Evolutionary conservation across 2,888 invertebrate genomes (phyloP), one percentile per base, ranked within the genome.

Genomic region (Cantharis lateralis): DNA sequence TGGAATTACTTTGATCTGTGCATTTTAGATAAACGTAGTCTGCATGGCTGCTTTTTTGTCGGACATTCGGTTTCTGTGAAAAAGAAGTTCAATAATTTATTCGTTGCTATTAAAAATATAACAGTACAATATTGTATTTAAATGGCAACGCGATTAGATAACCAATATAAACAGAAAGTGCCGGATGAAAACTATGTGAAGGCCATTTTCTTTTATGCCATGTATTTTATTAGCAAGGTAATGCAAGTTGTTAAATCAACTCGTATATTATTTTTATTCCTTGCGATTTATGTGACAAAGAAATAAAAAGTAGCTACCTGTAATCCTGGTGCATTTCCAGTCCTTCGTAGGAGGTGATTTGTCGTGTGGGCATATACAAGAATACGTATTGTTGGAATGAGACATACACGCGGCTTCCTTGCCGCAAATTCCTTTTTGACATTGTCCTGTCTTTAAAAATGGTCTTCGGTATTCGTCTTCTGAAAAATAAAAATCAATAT

Each of bases 291-390:
- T 18, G 18, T 28, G 4, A 13, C 3, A 11, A 32, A 3, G 7
- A 62, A 70, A 69, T 26, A 70, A 28, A 70, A 68, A 61, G 62
- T 72, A 61, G 28, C 48, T 87, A 92, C 93, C 92, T 85, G 91
- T 91, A 75, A 89, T 89, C 79, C 93, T 89, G 80, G 89, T 90
- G 83, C 92, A 92, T 80, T 89, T 90, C 80, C 91, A 90, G 82
- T 92, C 91, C 20, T 88, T 87, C 18, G 92, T 92, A 10, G 93
- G 92, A 0, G 90, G 90, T 68, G 90, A 89, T n/a, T 89, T 89
- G 83, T 93, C 93, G 81, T 93, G 92, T 0, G 93, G 92, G 84
- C 94, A 94, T 4, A 93, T 88, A 84, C 94, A 94, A 70, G 89
- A 90, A 83, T 92, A 91, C 5, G 89, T 89, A 68, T 88, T 88